Conservation (phyloP, 2,797 vertebrate species). For the Microctenopoma lineatum region DNA sequence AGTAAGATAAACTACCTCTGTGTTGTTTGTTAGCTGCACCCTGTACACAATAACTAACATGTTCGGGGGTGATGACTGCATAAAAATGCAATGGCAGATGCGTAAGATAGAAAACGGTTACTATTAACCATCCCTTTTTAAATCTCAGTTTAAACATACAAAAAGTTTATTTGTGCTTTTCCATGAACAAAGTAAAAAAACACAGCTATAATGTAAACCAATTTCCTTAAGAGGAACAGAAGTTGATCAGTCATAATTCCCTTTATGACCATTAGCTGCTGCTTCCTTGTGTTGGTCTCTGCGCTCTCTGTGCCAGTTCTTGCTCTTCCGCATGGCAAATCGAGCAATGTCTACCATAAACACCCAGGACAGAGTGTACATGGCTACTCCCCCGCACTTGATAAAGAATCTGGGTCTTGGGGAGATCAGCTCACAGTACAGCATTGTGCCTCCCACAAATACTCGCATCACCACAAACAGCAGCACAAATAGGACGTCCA, state of each 20-base stretch:
- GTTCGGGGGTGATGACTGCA: conserved; percentile 16
- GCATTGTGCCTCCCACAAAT: conserved; percentile 92
- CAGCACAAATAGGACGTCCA: conserved; percentile 91
- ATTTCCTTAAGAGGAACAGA: conserved; percentile 10
- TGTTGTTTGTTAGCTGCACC: conserved; percentile 43
- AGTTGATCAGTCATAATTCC: conserved; percentile 71
- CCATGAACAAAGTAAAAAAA: conserved; percentile 12
- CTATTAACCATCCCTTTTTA: conserved; percentile 23
- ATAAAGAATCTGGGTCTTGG: conserved; percentile 91
- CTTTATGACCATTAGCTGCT: conserved; percentile 70
- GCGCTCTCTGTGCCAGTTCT: conserved; percentile 84
- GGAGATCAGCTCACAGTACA: conserved; percentile 94
- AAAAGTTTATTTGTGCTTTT: conserved; percentile 30
- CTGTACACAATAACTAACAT: conserved; percentile 22
- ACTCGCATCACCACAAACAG: conserved; percentile 93
- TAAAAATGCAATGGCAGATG: conserved; percentile 32
- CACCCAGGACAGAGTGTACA: conserved; percentile 94
- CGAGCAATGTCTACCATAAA: conserved; percentile 95
- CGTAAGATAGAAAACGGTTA: conserved; percentile 10
- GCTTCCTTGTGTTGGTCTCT: conserved; percentile 52
- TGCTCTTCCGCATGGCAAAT: conserved; percentile 88
- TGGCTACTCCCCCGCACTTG: conserved; percentile 91
- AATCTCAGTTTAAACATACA: conserved; percentile 24
- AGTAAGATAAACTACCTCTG: conserved; percentile 27
- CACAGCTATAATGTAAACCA: conserved; percentile 2